A percentile compares a stretch with the other conserved stretches of the same genome.
Conservation (phyloP, 2,113 vertebrate genomes). For the Amphiprion percula region DNA sequence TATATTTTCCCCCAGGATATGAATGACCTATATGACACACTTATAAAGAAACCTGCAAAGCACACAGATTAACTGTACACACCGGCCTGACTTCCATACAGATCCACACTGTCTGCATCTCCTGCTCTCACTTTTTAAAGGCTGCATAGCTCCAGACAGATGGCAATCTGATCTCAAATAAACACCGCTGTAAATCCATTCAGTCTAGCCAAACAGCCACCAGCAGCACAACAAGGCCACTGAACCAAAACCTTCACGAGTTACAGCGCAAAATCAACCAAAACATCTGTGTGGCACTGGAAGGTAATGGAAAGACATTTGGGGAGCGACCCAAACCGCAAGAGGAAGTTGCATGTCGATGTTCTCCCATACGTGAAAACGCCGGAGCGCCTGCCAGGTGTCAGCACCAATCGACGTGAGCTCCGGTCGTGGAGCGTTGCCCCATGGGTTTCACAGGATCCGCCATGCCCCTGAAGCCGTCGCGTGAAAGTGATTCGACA, state of each 20-base stretch:
- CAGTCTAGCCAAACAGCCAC: slow-evolving; percentile 57
- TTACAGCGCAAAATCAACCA: slow-evolving; percentile 45
- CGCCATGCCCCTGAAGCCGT: slow-evolving; percentile 30
- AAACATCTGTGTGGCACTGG: slow-evolving; percentile 61
- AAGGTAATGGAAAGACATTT: slow-evolving; percentile 71
- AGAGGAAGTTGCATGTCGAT: slow-evolving; percentile 75
- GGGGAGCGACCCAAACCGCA: slow-evolving; percentile 65
- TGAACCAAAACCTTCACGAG: slow-evolving; percentile 39
- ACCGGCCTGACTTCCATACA: slow-evolving; percentile 31
- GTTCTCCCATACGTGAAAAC: slow-evolving; percentile 77
- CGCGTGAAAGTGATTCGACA: slow-evolving; percentile 75
- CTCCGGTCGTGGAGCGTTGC: slow-evolving; percentile 14
- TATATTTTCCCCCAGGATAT: slow-evolving; percentile 21
- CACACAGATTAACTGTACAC: slow-evolving; percentile 15
- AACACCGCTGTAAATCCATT: slow-evolving; percentile 64
- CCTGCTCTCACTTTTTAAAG: slow-evolving; percentile 7
- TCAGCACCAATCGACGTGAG: slow-evolving; percentile 72
- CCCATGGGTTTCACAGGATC: slow-evolving; percentile 42
- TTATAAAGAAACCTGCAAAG: slow-evolving; percentile 20
- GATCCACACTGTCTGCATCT: slow-evolving; percentile 41
- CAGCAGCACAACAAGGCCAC: slow-evolving; percentile 61
- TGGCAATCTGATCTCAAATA: slow-evolving; percentile 67
- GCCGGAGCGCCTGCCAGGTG: slow-evolving; percentile 70
- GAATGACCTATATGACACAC: slow-evolving; percentile 29
- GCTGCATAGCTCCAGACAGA: slow-evolving; percentile 56